Evolutionary conservation across 2,888 invertebrate genomes (phyloP), one percentile per base, ranked within the genome.

Genomic region (Brachypalpus laphriformis): DNA sequence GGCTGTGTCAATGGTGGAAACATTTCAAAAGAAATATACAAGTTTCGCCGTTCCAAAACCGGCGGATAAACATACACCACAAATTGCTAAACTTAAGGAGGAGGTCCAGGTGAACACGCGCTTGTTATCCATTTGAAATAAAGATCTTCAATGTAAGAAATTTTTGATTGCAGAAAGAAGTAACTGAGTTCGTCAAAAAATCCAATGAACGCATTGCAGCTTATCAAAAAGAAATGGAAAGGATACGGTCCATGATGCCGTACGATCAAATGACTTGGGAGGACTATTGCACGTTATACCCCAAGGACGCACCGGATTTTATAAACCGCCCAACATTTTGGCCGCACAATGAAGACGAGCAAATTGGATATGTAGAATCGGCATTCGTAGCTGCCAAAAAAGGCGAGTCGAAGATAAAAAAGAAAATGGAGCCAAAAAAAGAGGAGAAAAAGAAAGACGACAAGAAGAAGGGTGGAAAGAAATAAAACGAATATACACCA

Each of bases 231-330:
- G 93, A 96, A 91, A 93, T 97, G 5, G 92, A 92, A 0, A 93
- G 93, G 34, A 92, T 96, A 82, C 93, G 94, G 71, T 91, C 93
- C 0, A 91, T 97, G 76, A 91, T 97, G 87, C 96, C 97, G 0
- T 96, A 94, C 76, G 94, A 94, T 20, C 94, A 97, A 89, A 98
- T 98, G 98, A 98, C 97, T 0, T 93, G 95, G 94, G 97, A 98
- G 91, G 98, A 98, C 89, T 95, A 92, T 90, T 93, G 92, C 45
- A 94, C 95, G 82, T 93, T 95, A 25, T 95, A 94, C 92, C 98
- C 97, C 0, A 94, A 97, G 0, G 51, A 91, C 1, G 95, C 95
- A 1, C 88, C 96, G 2, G 95, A 96, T 91, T 93, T 95, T 0
- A 90, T 95, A 86, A 95, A 96, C 89, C 94, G 93, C 71, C 97